These are phyloP conservation scores for Thunnus thynnus DNA, from an alignment of 2,113 vertebrate genomes.

Conservation along the genomic window DNA sequence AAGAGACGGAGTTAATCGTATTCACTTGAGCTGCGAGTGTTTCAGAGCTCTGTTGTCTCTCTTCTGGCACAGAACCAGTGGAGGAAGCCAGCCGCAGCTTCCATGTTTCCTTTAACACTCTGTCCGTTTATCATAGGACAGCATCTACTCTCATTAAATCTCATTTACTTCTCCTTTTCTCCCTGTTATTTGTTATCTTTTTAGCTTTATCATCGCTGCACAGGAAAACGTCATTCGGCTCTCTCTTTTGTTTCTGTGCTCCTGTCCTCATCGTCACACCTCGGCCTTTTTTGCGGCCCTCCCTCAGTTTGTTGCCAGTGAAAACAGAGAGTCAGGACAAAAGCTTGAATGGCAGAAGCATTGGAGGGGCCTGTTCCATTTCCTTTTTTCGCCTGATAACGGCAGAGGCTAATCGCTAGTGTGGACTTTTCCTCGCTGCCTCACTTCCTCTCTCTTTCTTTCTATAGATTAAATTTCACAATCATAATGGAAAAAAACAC, in stretches of 20 bases:
- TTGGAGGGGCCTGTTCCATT: constrained; percentile 56
- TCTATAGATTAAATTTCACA: constrained; percentile 28
- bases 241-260: constrained; percentile 8
- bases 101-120: constrained; percentile 44
- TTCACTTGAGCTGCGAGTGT: constrained; percentile 66
- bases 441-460: constrained; percentile 17
- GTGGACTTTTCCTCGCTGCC: constrained; percentile 45
- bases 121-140: constrained; percentile 34
- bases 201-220: background rate
- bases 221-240: background rate
- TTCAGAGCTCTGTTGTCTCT: constrained; percentile 60
- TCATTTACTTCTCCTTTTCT: background rate
- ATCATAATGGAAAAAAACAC: constrained; percentile 33
- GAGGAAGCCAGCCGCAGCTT: constrained; percentile 40
- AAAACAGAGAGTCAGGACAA: constrained; percentile 57
- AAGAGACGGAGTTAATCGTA: constrained; percentile 64
- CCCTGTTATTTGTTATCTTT: background rate
- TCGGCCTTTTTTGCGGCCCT: background rate
- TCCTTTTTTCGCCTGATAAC: constrained; percentile 63
- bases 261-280: constrained; percentile 30
- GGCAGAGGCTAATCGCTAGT: constrained; percentile 16
- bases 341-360: constrained; percentile 41
- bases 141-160: constrained; percentile 25
- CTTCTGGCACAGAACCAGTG: constrained; percentile 57
- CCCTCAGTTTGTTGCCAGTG: constrained; percentile 51